These are phyloP conservation scores for Drosophila tristis DNA, from an alignment of 1,140 invertebrate genomes.

Conservation along the genomic window DNA sequence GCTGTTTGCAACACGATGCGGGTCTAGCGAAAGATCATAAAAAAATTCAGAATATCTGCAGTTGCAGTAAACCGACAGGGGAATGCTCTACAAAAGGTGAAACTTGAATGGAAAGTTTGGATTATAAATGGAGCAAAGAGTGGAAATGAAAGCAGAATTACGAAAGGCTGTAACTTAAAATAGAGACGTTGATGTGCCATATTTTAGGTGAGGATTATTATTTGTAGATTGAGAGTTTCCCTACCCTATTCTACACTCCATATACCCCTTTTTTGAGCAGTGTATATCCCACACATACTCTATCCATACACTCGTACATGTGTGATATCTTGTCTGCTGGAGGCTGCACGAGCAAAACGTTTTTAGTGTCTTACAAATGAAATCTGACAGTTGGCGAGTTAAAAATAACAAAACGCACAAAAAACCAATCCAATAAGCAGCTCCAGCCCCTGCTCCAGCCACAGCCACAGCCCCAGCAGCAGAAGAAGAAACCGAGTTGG, in stretches of 20 bases:
- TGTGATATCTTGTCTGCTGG: slow-evolving; percentile 56
- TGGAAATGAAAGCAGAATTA: no score
- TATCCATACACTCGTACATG: slow-evolving; percentile 19
- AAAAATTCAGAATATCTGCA: slow-evolving; percentile 24
- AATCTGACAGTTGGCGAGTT: slow-evolving; percentile 74
- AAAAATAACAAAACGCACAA: slow-evolving; percentile 65
- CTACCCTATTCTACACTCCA: not conserved
- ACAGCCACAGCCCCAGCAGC: not conserved
- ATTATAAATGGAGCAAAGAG: no score
- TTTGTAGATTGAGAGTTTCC: not conserved
- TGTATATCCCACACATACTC: slow-evolving; percentile 14
- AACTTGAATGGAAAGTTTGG: no score
- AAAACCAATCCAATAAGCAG: slow-evolving; percentile 41
- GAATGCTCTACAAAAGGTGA: slow-evolving; percentile 3
- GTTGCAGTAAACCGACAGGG: not conserved
- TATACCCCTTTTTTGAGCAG: not conserved
- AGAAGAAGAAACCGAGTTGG: slow-evolving; percentile 9
- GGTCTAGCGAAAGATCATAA: slow-evolving; percentile 70
- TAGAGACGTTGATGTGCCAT: not conserved
- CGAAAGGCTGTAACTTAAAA: not conserved
- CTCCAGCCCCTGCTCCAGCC: no score
- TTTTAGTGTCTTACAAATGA: slow-evolving; percentile 78
- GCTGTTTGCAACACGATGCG: slow-evolving; percentile 80
- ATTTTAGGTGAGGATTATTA: no score
- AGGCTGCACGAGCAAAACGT: slow-evolving; percentile 71